Evolutionary conservation across 2,888 invertebrate genomes (phyloP), one percentile per base, ranked within the genome.

Genomic region (Acronicta aceris): DNA sequence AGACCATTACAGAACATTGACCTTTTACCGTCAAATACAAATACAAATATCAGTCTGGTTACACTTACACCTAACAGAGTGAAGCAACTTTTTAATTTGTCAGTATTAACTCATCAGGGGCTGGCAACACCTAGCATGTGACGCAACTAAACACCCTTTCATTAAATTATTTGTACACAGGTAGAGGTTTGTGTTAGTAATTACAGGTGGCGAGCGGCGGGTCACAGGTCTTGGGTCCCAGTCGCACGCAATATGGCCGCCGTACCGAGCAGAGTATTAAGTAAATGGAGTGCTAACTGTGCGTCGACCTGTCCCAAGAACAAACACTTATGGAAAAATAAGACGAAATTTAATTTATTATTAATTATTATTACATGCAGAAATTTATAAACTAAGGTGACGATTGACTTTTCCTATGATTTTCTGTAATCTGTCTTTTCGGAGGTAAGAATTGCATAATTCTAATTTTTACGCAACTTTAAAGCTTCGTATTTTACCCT

Each of bases 131-230:
- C 42, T 33, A 49, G 45, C 50, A 40, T 21, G 59, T 63, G 57
- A 42, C 45, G 60, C 59, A 67, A 76, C 59, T 68, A 59, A 70
- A 78, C 58, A 62, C 63, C 69, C 59, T 60, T 76, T 71, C 65
- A 71, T 78, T 73, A 76, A 78, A 73, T 67, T 71, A 65, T 71
- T 78, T 71, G 73, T 78, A 59, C 53, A 55, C 56, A 59, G 67
- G 63, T 56, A 65, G 58, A 61, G 48, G 72, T 74, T 76, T 66
- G 58, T 65, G 59, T 69, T 65, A 57, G 66, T 77, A 77, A 75
- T 69, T 75, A 75, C 47, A 68, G 64, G 63, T 57, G 59, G 42
- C 50, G 50, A 64, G 63, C 55, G 62, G 42, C 46, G 48, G 71
- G 66, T 63, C 63, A 61, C 59, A 46, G 59, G 69, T 55, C 56